Percentiles rank a stretch among this genome's conserved stretches.
These are phyloP conservation scores for Acropora yongei DNA, from an alignment of 64 coral and sea anemone genomes.

Conservation along the genomic window DNA sequence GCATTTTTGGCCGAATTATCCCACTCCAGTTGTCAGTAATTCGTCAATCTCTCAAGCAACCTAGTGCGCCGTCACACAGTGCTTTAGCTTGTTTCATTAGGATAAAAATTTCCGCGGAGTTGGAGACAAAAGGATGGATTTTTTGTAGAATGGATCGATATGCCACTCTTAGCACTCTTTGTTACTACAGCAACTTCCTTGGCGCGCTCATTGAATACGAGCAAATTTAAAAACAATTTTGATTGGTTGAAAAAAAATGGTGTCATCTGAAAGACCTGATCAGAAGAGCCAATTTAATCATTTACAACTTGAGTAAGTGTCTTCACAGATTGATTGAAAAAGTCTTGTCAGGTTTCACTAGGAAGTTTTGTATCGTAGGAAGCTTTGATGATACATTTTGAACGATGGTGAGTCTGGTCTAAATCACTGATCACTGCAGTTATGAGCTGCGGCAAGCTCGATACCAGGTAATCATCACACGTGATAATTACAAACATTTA, in stretches of 20 bases:
- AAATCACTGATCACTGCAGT: neutral
- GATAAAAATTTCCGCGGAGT: no score
- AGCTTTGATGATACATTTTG: no score
- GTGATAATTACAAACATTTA: neutral
- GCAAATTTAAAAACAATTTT: neutral
- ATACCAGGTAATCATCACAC: conserved; percentile 30
- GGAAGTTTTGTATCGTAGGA: no score
- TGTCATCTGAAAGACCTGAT: conserved; percentile 29
- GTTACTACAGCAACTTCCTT: neutral
- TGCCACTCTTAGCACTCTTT: no score
- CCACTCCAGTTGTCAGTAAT: no score
- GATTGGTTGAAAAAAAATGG: conserved; percentile 29
- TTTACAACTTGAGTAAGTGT: neutral
- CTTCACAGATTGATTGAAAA: neutral
- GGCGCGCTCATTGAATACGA: conserved; percentile 12
- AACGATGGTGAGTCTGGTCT: neutral
- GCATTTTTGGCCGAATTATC: no score
- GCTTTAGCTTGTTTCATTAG: no score
- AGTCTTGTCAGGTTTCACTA: neutral
- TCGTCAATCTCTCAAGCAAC: no score
- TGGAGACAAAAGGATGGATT: no score
- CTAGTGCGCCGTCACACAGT: no score
- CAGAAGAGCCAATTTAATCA: conserved; percentile 24
- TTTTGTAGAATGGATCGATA: no score
- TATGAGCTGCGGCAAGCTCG: neutral